Evolutionary conservation across 92 coral and sea anemone genomes (phyloP).

Genomic region (Micromussa lordhowensis): DNA sequence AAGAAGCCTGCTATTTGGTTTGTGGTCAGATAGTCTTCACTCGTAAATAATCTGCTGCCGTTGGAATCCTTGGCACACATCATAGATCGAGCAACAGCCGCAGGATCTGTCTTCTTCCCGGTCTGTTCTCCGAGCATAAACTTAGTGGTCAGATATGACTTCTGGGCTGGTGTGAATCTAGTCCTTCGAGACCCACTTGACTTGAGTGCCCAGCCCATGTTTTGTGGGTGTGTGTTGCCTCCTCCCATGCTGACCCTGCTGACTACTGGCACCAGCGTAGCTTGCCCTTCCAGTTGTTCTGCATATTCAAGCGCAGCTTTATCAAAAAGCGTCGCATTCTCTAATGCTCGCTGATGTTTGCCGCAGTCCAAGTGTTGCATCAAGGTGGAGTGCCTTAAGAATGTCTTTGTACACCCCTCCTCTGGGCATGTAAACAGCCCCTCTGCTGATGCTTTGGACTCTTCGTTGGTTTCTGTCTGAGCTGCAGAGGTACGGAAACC

Average conservation of each 20-base stretch:
- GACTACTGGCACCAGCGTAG: slow-evolving; percentile 21
- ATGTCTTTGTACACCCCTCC: slow-evolving; percentile 63
- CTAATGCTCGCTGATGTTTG: slow-evolving; percentile 49
- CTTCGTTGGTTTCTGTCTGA: neutral
- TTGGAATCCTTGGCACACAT: slow-evolving; percentile 64
- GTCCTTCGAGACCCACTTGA: slow-evolving; percentile 55
- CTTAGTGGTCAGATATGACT: slow-evolving; percentile 58
- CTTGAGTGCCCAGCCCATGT: slow-evolving; percentile 73
- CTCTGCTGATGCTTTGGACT: neutral
- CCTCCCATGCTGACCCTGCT: slow-evolving; percentile 32
- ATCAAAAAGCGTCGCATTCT: slow-evolving; percentile 53
- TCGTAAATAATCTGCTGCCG: slow-evolving; percentile 4
- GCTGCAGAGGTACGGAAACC: neutral
- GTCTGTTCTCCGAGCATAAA: slow-evolving; percentile 74
- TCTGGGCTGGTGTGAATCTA: slow-evolving; percentile 65
- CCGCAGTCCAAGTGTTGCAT: slow-evolving; percentile 64
- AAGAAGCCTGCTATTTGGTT: too few relatives aligned
- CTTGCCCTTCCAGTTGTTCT: slow-evolving; percentile 48
- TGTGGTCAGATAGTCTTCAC: slow-evolving; percentile 37
- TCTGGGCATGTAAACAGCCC: slow-evolving; percentile 56
- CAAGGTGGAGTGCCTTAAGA: slow-evolving; percentile 55
- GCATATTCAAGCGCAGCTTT: slow-evolving; percentile 62
- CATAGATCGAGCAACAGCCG: slow-evolving; percentile 72
- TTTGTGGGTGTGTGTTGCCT: neutral
- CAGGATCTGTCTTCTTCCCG: slow-evolving; percentile 66